A percentile compares a stretch with the other conserved stretches of the same genome.
These are phyloP conservation scores for Drosophila kurseongensis DNA, from an alignment of 1,140 invertebrate species.

Conservation along the genomic window DNA sequence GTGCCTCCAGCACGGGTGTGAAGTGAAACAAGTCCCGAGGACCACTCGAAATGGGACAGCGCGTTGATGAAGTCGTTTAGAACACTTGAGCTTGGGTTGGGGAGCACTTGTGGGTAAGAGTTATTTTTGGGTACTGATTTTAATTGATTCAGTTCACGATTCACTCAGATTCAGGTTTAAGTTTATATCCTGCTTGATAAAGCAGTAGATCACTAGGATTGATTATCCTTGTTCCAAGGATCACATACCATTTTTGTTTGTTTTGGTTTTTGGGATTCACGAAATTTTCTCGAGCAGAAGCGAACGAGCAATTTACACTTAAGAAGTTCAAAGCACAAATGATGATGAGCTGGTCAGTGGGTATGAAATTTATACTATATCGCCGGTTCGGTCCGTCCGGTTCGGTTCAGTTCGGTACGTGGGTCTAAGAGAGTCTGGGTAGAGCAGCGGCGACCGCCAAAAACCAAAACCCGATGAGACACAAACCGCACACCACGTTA, in stretches of 20 bases:
- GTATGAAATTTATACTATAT: conserved; percentile 84
- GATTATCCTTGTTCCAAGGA: conserved; percentile 41
- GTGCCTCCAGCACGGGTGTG: conserved; percentile 34
- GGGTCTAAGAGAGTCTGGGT: conserved; percentile 66
- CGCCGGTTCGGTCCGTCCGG: conserved; percentile 50
- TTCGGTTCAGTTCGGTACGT: conserved; percentile 63
- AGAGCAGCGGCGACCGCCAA: conserved; percentile 67
- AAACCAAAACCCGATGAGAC: conserved; percentile 70
- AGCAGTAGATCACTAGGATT: conserved; percentile 21
- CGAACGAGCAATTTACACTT: conserved; percentile 79
- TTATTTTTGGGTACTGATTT: conserved; percentile 30
- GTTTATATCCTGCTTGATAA: conserved; percentile 30
- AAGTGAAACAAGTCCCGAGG: conserved; percentile 33
- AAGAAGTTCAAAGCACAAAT: conserved; percentile 84
- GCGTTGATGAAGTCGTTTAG: conserved; percentile 44
- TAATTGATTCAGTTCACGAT: conserved; percentile 1
- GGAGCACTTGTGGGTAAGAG: conserved; percentile 19
- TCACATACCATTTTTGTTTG: conserved; percentile 72
- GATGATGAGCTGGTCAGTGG: conserved; percentile 80
- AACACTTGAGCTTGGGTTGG: conserved; percentile 34
- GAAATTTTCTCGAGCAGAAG: conserved; percentile 74
- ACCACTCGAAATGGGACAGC: conserved; percentile 54
- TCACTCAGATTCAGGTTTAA: conserved; percentile 10
- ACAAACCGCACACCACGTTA: conserved; percentile 66
- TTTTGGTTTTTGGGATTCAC: conserved; percentile 26